Base-by-base conservation (phyloP, 2,888 invertebrate genomes). In the Heterodera filipjevi region DNA sequence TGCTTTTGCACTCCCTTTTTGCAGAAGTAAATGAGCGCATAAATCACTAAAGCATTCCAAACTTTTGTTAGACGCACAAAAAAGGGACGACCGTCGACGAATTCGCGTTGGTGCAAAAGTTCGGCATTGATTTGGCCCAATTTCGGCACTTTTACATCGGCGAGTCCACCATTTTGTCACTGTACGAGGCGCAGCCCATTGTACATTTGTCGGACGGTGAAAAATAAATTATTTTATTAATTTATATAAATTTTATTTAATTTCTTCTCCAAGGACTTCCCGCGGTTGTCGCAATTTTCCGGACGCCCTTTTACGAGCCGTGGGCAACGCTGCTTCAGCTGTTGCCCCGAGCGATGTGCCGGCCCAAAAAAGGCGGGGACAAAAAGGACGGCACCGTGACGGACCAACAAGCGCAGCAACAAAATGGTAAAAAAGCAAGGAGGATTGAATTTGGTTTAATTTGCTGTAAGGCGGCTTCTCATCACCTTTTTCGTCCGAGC, bases 1-100 rank as follows among this genome's bases (percentile, higher is more conserved):
- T 94, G 82, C 91, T 98, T 64, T 92, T 98, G 10, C 95, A 95
- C 84, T 85, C 85, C 1, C 77, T 89, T 53, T 89, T 89, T 78
- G 81, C 84, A 77, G 80, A 81, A 0, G 83, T 85, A 39, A 84
- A 83, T 66, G 14, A 19, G 59, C 12, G 19, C 30, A 27, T 66
- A 32, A 64, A 49, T 59, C n/a, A 66, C 19, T 22, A 19, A 32
- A 14, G n/a, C n/a, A 39, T 77, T 2, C 27, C 22, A 44, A 77
- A 77, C 79, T 79, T n/a, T n/a, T 79, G 6, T 79, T 30, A 59
- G 59, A 27, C 59, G 59, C 59, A 68, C 68, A 33, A 68, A 14
- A 66, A 33, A 66, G 16, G 39, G 33, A 39, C 77, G 77, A 79
- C 86, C 0, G 76, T 84, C 16, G 86, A 87, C 49, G 88, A 88